Percentiles rank a stretch among this genome's conserved stretches.
Evolutionary conservation across 2,797 vertebrate species (phyloP).

Genomic region (Gephyroberyx darwinii): DNA sequence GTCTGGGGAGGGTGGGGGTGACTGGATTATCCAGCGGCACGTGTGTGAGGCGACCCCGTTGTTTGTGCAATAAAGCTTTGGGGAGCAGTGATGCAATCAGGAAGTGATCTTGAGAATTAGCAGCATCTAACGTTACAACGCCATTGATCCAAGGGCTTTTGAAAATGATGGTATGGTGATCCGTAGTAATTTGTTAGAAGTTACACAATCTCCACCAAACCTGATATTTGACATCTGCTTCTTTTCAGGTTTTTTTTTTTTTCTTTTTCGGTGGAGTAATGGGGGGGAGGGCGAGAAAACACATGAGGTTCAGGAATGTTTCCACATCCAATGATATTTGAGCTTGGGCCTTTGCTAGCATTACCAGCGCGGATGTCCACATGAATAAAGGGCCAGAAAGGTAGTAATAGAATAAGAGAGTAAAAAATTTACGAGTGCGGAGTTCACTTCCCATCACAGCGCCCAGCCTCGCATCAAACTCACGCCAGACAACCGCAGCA

Average conservation of each 20-base stretch:
- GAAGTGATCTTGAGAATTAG: constrained; percentile 70
- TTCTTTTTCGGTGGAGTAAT: constrained; percentile 3
- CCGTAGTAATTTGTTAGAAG: constrained; percentile 70
- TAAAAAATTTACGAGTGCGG: constrained; percentile 14
- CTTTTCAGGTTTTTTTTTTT: constrained; percentile 57
- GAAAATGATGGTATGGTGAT: constrained; percentile 61
- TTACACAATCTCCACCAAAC: constrained; percentile 61
- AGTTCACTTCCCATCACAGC: constrained; percentile 33
- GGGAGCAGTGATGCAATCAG: constrained; percentile 66
- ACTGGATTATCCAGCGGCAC: constrained; percentile 27
- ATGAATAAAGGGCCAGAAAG: constrained; percentile 34
- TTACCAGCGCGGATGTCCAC: constrained; percentile 39
- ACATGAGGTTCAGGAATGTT: constrained; percentile 61
- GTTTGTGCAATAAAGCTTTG: constrained; percentile 56
- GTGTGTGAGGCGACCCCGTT: constrained; percentile 35
- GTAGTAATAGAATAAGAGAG: constrained; percentile 40
- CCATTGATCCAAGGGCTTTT: constrained; percentile 65
- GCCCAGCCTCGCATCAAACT: constrained; percentile 27
- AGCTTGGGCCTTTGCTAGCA: constrained; percentile 29
- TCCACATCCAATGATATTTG: constrained; percentile 59
- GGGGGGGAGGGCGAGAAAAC: not conserved
- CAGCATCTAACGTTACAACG: constrained; percentile 61
- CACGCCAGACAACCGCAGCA: constrained; percentile 25
- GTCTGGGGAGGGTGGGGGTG: not conserved
- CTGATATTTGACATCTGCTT: constrained; percentile 79